Conservation (phyloP, 2,888 invertebrate genomes). For the Gymnoscelis rufifasciata region DNA sequence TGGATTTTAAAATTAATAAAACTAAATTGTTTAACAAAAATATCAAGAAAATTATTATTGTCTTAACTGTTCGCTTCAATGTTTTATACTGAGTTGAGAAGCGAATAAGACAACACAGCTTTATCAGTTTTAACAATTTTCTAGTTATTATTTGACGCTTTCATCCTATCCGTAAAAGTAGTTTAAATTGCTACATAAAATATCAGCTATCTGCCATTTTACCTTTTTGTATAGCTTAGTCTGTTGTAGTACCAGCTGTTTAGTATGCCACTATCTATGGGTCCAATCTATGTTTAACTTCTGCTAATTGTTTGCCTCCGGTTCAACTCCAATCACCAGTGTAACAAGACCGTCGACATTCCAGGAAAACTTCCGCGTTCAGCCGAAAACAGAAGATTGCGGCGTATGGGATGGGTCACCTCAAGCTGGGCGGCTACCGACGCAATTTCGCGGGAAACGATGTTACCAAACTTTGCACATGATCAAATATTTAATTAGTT, state of each 20-base stretch:
- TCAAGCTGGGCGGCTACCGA: conserved; percentile 36
- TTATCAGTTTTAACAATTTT: no score
- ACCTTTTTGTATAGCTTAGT: no score
- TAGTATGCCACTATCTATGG: conserved; percentile 35
- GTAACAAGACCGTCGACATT: conserved; percentile 29
- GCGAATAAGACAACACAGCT: no score
- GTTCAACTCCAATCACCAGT: conserved; percentile 45
- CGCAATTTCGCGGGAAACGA: conserved; percentile 48
- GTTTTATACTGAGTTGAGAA: no score
- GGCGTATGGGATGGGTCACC: conserved; percentile 15
- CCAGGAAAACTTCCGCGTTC: background rate
- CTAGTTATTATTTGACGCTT: no score
- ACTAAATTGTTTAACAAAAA: no score
- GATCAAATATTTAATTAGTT: conserved; percentile 60
- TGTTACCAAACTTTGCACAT: conserved; percentile 54
- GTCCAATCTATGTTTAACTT: conserved; percentile 63
- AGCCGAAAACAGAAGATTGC: conserved; percentile 9
- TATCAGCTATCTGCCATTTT: no score
- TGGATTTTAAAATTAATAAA: no score
- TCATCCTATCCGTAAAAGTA: no score
- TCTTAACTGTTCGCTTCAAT: no score
- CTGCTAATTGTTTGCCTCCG: conserved; percentile 63
- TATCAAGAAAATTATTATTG: no score
- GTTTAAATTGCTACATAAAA: no score
- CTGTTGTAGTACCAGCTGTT: conserved; percentile 11